These are phyloP conservation scores for Nomada goodeniana DNA, from an alignment of 2,888 invertebrate genomes.

Conservation along the genomic window DNA sequence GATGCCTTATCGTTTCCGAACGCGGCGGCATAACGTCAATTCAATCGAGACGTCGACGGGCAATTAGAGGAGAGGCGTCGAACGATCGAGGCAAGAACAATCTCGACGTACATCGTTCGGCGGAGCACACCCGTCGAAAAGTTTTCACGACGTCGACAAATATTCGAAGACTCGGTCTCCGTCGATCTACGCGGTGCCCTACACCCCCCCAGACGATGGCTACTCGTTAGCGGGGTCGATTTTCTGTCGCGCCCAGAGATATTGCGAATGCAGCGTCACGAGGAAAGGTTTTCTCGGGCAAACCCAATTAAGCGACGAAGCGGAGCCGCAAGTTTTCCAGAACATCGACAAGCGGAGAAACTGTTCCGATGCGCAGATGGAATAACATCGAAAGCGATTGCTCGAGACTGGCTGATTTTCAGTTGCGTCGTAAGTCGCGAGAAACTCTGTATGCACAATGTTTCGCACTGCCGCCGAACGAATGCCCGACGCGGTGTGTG, in stretches of 20 bases:
- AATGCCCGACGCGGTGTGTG: no score
- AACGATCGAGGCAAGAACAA: neutral
- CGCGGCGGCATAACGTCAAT: neutral
- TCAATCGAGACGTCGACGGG: neutral
- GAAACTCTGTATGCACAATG: constrained; percentile 36
- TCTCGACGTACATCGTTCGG: neutral
- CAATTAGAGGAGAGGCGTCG: constrained; percentile 6
- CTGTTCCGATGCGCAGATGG: constrained; percentile 60
- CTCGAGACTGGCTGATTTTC: constrained; percentile 30
- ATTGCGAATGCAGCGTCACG: constrained; percentile 15
- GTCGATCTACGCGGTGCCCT: constrained; percentile 1
- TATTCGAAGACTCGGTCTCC: constrained; percentile 44
- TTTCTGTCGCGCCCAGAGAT: constrained; percentile 2
- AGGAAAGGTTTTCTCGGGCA: constrained; percentile 59
- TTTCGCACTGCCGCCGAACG: neutral
- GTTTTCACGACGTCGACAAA: constrained; percentile 42
- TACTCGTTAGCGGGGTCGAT: constrained; percentile 17
- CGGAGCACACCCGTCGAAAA: neutral
- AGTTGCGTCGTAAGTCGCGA: constrained; percentile 40
- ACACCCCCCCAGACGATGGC: constrained; percentile 27
- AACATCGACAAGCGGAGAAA: constrained; percentile 54
- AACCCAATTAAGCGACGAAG: constrained; percentile 65
- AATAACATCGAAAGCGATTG: constrained; percentile 61
- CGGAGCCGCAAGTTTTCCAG: constrained; percentile 58
- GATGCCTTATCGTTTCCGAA: neutral